A percentile compares a stretch with the other conserved stretches of the same genome.
These are phyloP conservation scores for Sphenodon punctatus DNA, from an alignment of 2,797 vertebrate genomes.

Conservation along the genomic window DNA sequence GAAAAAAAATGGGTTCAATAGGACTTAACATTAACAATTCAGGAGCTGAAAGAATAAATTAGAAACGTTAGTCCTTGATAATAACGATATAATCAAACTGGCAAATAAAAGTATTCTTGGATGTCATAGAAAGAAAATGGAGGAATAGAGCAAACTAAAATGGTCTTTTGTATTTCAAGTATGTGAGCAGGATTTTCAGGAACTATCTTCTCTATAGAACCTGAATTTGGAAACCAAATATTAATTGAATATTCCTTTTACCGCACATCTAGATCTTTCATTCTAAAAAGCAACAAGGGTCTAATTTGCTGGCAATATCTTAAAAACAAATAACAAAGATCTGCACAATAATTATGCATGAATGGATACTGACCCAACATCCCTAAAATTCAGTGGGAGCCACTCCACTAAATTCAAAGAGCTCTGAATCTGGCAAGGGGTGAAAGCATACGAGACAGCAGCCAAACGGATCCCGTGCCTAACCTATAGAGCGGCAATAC, in stretches of 20 bases:
- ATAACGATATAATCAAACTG: constrained; percentile 71
- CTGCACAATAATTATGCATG: too few species aligned
- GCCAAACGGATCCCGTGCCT: too few species aligned
- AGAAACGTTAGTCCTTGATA: constrained; percentile 58
- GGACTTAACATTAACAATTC: constrained; percentile 71
- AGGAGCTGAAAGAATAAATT: constrained; percentile 63
- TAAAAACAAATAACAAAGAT: too few species aligned
- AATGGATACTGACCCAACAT: constrained; percentile 66
- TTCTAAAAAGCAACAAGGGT: too few species aligned
- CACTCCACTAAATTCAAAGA: constrained; percentile 62
- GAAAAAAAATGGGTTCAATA: constrained; percentile 62
- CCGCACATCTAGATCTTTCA: constrained; percentile 41
- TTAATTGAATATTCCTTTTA: constrained; percentile 17
- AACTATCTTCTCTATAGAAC: constrained; percentile 46
- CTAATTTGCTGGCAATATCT: too few species aligned
- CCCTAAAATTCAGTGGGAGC: constrained; percentile 48
- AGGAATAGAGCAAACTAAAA: constrained; percentile 60
- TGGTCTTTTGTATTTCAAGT: constrained; percentile 62
- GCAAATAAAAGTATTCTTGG: constrained; percentile 68
- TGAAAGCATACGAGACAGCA: too few species aligned
- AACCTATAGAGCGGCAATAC: too few species aligned
- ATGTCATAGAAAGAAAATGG: constrained; percentile 71
- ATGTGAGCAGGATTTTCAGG: constrained; percentile 52
- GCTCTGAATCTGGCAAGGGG: constrained; percentile 67
- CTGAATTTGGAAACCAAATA: constrained; percentile 62